These are phyloP conservation scores for Channallabes apus DNA, from an alignment of 2,797 vertebrate genomes.

Conservation along the genomic window DNA sequence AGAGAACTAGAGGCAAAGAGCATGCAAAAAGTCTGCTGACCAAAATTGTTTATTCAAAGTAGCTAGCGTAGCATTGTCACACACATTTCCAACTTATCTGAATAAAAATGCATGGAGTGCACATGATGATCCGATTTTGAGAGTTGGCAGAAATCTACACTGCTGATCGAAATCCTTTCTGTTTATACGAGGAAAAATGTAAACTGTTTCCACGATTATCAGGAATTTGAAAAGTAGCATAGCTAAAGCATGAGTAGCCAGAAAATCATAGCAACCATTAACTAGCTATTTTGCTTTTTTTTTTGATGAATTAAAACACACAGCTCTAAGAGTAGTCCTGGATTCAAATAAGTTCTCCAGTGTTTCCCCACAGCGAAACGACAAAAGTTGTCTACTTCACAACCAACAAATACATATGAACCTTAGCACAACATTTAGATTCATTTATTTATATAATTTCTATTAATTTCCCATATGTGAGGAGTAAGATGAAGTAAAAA, in stretches of 20 bases:
- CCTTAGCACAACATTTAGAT: no score
- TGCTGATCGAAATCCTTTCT: neutral
- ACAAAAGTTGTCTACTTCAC: no score
- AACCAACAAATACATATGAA: no score
- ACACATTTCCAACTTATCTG: neutral
- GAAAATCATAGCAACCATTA: neutral
- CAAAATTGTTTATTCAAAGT: neutral
- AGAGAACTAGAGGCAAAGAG: neutral
- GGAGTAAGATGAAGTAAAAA: no score
- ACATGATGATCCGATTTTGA: neutral
- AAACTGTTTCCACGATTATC: neutral
- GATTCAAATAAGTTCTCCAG: neutral
- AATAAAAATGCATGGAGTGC: neutral
- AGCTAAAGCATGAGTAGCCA: neutral
- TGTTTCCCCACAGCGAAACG: no score
- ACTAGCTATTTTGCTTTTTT: neutral
- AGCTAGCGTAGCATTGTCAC: neutral
- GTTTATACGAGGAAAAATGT: neutral
- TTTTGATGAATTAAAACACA: neutral
- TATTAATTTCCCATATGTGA: no score
- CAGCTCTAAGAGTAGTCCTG: neutral
- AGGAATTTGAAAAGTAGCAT: neutral
- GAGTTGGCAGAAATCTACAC: neutral
- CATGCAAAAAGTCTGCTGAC: neutral
- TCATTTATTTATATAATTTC: no score